Base-by-base conservation (phyloP, 2,797 vertebrate species). In the Rhynchotus rufescens region DNA sequence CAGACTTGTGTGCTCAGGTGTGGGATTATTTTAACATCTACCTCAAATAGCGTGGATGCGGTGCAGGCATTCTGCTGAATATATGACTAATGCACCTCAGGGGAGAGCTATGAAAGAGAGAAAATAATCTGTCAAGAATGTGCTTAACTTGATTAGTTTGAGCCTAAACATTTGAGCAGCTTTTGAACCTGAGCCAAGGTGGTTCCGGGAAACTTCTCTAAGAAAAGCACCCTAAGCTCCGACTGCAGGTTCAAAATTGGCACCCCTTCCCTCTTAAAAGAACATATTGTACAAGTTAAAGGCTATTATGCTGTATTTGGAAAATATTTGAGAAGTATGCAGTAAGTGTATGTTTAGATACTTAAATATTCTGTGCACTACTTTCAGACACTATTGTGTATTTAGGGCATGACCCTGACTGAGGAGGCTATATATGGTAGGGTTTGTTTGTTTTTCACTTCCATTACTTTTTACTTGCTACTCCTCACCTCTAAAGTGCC, bases 21-120 rank as follows among this genome's bases (percentile, higher is more conserved):
- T 69, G 69, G 30, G 38, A 83, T 82, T 90, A 89, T 85, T 95
- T 93, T 90, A 94, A 90, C 60, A 90, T 79, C 74, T 67, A 77
- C 64, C 28, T 89, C 49, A 67, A 87, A 80, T 15, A 61, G 71
- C 38, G 67, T 89, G 64, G 73, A 87, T 88, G 61, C 49, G 74
- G 10, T 25, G 59, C 78, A 85, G 91, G 74, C 0, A 0, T 83
- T 87, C 79, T 90, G 26, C 64, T 80, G 64, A 84, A 68, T 57
- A 90, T 49, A 84, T 83, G 86, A 93, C 67, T 93, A 89, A 91
- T 64, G 79, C 15, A 38, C 78, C 74, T 84, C 64, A 74, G 60
- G 47, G 80, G 12, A 84, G 44, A 89, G 40, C 80, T 73, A 80
- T 4, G 5, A 90, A 93, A 72, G 26, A 32, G 44, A 80, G 71